Base-by-base conservation (phyloP, 2,113 vertebrate genomes). In the Columbina picui region DNA sequence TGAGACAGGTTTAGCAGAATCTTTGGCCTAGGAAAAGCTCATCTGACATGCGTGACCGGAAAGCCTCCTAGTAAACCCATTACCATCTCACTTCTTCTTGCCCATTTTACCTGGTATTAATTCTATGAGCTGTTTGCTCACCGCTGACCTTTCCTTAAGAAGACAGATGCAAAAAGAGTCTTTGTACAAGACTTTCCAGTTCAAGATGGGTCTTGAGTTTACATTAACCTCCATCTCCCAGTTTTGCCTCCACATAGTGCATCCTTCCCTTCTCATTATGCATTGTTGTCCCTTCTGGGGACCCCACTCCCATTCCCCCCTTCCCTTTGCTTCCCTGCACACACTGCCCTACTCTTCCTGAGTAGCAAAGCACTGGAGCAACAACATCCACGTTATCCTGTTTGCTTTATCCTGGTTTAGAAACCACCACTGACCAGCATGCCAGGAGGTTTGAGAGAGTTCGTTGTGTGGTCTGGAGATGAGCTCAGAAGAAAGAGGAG, bases 281-380 rank as follows among this genome's bases (percentile, higher is more conserved):
- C 15, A 68, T 21, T 10, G 8, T 29, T 22, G 25, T 47, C 15
- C 15, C 2, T 14, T 10, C 26, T 7, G 17, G 36, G 56, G 5
- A 4, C 2, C 12, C 14, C 4, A 10, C 14, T 82, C 41, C 56
- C 1, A 1, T 14, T 86, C 6, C 3, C 21, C 19, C 10, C 20
- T 25, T 52, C 21, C 41, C 30, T 82, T 53, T 59, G 34, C 47
- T 71, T 82, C 39, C 22, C 16, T 0, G 3, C 1, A 3, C 78
- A 26, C 4, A 4, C 13, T 82, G 23, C 19, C 47, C 25, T 27
- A 3, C 2, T 1, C 27, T 61, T 75, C 21, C 59, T 0, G 2
- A 26, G 50, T 19, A 56, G 10, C 0, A 0, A 89, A 55, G 22
- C 0, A 0, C n/a, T 65, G 47, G 26, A 92, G 56, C 23, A 30